Percentiles rank a stretch among this genome's conserved stretches.
Conservation (phyloP, 2,888 invertebrate genomes). For the Hypena proboscidalis region DNA sequence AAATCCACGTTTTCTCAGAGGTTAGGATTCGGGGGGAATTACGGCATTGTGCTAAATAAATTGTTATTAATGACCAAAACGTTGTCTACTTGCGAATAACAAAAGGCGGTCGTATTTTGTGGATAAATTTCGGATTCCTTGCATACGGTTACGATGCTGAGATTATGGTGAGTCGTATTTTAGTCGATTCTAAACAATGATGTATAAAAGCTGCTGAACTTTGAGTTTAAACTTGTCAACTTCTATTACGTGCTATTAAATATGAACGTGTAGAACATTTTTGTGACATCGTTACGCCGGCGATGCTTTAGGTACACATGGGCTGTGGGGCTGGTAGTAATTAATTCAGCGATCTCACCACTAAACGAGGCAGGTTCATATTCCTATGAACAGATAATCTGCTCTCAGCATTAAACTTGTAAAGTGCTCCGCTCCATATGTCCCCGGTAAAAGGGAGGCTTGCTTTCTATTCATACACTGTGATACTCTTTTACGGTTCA, state of each 20-base stretch:
- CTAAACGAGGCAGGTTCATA: constrained; percentile 42
- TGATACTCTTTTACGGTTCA: constrained; percentile 82
- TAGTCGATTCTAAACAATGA: constrained; percentile 35
- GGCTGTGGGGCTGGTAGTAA: constrained; percentile 22
- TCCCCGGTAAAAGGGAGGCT: constrained; percentile 74
- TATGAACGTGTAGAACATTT: constrained; percentile 2
- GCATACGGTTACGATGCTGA: constrained; percentile 47
- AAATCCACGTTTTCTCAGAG: constrained; percentile 79
- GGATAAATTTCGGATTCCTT: constrained; percentile 67
- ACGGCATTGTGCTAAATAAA: constrained; percentile 82
- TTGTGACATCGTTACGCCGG: background rate
- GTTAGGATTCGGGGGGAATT: constrained; percentile 74
- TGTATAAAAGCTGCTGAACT: constrained; percentile 26
- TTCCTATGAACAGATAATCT: constrained; percentile 69
- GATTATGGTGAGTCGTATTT: constrained; percentile 39
- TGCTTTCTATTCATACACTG: constrained; percentile 79
- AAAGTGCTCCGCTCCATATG: constrained; percentile 73
- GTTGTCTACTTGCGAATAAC: constrained; percentile 69
- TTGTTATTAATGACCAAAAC: constrained; percentile 83
- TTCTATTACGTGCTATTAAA: background rate
- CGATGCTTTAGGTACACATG: constrained; percentile 6
- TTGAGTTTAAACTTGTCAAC: background rate
- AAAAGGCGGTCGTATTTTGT: constrained; percentile 70
- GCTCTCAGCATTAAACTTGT: constrained; percentile 73
- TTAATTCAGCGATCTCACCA: constrained; percentile 32